Conservation (phyloP, 2,888 invertebrate genomes). For the Embidobia sp. region DNA sequence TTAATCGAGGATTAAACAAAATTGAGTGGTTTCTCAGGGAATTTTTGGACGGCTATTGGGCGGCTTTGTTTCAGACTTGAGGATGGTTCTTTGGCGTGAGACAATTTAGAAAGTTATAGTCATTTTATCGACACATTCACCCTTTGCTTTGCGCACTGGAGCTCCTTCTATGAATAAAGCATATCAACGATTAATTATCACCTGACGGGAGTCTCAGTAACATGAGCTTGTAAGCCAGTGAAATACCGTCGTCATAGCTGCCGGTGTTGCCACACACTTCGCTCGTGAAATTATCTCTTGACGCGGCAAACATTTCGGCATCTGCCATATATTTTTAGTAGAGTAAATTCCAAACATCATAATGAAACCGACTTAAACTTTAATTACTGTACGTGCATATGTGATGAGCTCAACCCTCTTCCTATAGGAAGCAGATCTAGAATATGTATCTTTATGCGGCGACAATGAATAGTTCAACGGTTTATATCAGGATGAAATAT, state of each 20-base stretch:
- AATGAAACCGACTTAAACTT: constrained; percentile 3
- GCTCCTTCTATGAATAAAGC: constrained; percentile 36
- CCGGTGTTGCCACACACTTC: constrained; percentile 2
- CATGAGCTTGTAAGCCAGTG: constrained; percentile 46
- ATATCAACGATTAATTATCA: constrained; percentile 58
- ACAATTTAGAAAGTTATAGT: constrained; percentile 32
- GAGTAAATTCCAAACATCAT: constrained; percentile 6
- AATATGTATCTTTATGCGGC: neutral
- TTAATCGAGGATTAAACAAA: neutral
- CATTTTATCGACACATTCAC: constrained; percentile 41
- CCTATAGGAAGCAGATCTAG: neutral
- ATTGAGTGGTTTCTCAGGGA: neutral
- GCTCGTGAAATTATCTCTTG: constrained; percentile 29
- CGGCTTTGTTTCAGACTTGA: constrained; percentile 21
- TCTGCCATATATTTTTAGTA: constrained; percentile 12
- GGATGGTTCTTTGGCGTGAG: constrained; percentile 20
- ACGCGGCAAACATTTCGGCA: constrained; percentile 23
- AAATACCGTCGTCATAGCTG: constrained; percentile 38
- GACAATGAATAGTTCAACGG: no score
- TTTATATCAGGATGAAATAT: no score
- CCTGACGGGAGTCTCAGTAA: constrained; percentile 28
- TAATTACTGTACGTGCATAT: constrained; percentile 8
- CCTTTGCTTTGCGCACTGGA: constrained; percentile 15
- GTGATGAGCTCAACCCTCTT: neutral
- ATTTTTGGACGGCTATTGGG: constrained; percentile 6